Evolutionary conservation across 2,113 vertebrate species (phyloP), one percentile per base, ranked within the genome.

Genomic region (Cyrtonyx montezumae): DNA sequence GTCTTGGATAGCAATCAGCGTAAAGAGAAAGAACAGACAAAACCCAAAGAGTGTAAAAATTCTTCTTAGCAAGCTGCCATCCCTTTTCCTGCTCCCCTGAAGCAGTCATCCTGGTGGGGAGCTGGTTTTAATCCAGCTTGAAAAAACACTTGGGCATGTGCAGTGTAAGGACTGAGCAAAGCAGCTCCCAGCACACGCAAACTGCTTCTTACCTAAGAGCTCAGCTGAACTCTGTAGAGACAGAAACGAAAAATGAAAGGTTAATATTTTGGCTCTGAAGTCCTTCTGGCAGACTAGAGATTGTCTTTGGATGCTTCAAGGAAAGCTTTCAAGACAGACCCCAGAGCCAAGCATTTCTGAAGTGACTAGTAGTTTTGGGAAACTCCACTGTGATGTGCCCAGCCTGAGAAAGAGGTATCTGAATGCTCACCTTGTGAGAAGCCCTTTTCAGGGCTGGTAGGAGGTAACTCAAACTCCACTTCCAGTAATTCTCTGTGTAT

Each of bases 11-110:
- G 40, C 84, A 83, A 86, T 91, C 81, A 78, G 36, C 26, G 34
- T 37, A 46, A 68, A 89, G 79, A 96, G 51, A 91, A 95, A 87
- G 78, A 84, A 46, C 85, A 96, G 92, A 74, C 49, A 88, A 59
- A 79, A 71, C 15, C 73, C 58, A 63, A 8, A n/a, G 79, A 85
- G 87, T 43, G 65, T 45, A 90, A 95, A 91, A 90, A 92, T 71
- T 8, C 66, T 90, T 68, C 49, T 73, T 40, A 94, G 85, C 45
- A 36, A 94, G 85, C 45, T 75, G 48, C 51, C 49, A n/a, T 91
- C 37, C 61, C 49, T 59, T 48, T 70, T 71, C 71, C 51, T 70
- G 56, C 65, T 88, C 78, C 67, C 69, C 69, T 80, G 79, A 56
- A 68, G 55, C 28, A 62, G 25, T 32, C 77, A 77, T n/a, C 34